Base-by-base conservation (phyloP, 2,797 vertebrate genomes). In the Sparus aurata region DNA sequence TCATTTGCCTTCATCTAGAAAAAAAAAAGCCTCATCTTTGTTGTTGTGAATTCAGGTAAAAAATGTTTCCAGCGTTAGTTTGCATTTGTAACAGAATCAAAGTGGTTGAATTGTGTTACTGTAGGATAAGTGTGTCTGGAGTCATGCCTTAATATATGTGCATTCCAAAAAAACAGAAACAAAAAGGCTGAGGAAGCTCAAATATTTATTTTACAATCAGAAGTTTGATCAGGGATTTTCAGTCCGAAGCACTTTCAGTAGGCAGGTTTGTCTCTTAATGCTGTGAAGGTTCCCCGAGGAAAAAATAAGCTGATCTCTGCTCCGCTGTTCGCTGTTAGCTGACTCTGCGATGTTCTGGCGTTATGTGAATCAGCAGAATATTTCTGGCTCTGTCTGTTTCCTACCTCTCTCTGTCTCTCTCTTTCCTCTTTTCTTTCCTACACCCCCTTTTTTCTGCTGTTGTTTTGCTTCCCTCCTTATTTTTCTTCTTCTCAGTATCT, bases 291-390 rank as follows among this genome's bases (percentile, higher is more conserved):
- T 86, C 22, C 59, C 75, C 2, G 12, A 47, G 49, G 49, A 50
- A 25, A 85, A 83, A 85, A 85, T 76, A 82, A 74, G 89, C 87
- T 86, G 80, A 86, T 88, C 64, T 81, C 69, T 83, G 60, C 75
- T 80, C 67, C 63, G 73, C 82, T 73, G 60, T 64, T 80, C 45
- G 45, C 76, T 30, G 46, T 57, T 58, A 73, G 87, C 86, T 90
- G 82, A 91, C 84, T 82, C 38, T 61, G 85, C 65, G 69, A 30
- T 83, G 79, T 87, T 83, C 82, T 80, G 73, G 4, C 80, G 82
- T 84, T 77, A 0, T 66, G 43, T 81, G 84, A 89, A 83, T 91
- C 90, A 91, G 92, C 90, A 91, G 75, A 89, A 90, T 84, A 75
- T 58, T 79, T 81, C 65, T 69, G 75, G 73, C 67, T 78, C 45